These are phyloP conservation scores for Pseudopodoces humilis DNA, from an alignment of 2,113 vertebrate species.

Conservation along the genomic window DNA sequence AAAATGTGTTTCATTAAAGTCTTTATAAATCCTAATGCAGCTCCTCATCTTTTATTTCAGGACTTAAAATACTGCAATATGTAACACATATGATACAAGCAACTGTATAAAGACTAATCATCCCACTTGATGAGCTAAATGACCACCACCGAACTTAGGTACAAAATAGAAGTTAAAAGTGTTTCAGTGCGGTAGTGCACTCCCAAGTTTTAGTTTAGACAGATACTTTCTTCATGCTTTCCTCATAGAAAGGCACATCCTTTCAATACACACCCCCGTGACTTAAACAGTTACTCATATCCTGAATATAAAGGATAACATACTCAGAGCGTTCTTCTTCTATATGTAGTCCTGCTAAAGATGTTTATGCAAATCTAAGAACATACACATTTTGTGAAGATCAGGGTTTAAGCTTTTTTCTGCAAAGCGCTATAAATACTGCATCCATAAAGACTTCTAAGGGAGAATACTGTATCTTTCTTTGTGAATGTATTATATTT, in stretches of 20 bases:
- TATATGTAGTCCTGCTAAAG: neutral
- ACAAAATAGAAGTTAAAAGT: neutral
- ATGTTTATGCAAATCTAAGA: neutral
- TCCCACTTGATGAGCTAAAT: neutral
- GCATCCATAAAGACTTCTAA: constrained; percentile 23
- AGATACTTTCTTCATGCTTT: neutral
- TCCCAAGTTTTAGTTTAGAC: neutral
- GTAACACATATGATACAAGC: neutral
- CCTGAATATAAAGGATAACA: neutral
- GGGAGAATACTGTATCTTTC: constrained; percentile 14
- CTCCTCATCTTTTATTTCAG: neutral
- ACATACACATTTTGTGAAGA: neutral
- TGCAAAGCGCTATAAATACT: neutral
- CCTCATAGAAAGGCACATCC: neutral
- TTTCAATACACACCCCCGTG: neutral
- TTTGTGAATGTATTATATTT: constrained; percentile 2
- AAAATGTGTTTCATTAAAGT: neutral
- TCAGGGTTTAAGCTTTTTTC: neutral
- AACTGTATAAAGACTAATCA: neutral
- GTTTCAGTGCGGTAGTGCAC: neutral
- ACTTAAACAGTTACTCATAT: constrained; percentile 10
- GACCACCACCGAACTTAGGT: neutral
- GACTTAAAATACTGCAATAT: neutral
- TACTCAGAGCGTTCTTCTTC: neutral
- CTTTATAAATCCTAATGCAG: neutral